Evolutionary conservation across 1,140 invertebrate species (phyloP).

Genomic region (Acromyrmex heyeri): DNA sequence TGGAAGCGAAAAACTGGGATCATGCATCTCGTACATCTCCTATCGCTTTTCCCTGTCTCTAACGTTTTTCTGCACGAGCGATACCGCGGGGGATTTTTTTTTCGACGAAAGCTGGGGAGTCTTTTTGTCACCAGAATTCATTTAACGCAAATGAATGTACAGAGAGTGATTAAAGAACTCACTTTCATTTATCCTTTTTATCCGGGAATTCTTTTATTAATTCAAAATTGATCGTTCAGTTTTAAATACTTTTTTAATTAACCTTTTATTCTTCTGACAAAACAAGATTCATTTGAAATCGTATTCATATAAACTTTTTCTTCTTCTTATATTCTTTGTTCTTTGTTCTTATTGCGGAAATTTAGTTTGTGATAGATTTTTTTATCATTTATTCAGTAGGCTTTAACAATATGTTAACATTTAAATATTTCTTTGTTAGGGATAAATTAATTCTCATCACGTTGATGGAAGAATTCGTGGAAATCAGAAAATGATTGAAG

Average conservation of each 20-base stretch:
- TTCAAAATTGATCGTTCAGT: not conserved
- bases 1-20: conserved; percentile 40
- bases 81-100: not conserved
- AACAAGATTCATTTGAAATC: not conserved
- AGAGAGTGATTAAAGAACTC: not conserved
- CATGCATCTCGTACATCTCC: conserved; percentile 27
- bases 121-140: conserved; percentile 24
- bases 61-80: conserved; percentile 50
- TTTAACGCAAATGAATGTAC: conserved; percentile 33
- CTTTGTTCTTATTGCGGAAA: not conserved
- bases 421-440: not conserved
- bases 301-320: not conserved
- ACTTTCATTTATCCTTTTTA: not conserved
- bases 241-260: conserved; percentile 22
- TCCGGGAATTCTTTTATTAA: not conserved
- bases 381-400: too few species aligned
- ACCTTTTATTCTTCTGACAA: not conserved
- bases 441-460: not conserved
- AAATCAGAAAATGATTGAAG: not conserved
- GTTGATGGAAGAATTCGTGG: not conserved
- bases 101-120: not conserved
- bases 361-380: not conserved
- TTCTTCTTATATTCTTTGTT: too few species aligned
- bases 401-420: not conserved
- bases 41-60: conserved; percentile 27